Conservation (phyloP, 2,113 vertebrate species). For the Ellobius talpinus region DNA sequence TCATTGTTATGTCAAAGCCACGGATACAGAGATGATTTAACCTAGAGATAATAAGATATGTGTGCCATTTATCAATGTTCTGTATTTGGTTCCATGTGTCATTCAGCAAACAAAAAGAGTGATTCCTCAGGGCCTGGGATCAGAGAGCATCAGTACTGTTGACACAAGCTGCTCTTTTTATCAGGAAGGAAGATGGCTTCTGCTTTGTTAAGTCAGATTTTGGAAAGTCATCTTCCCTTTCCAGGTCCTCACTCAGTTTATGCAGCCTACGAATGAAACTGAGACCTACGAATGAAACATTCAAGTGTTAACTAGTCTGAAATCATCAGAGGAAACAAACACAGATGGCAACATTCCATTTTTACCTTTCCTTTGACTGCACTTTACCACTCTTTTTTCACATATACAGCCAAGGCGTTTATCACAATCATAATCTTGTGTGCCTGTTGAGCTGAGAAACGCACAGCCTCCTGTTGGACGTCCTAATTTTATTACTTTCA, state of each 20-base stretch:
- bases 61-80: neutral
- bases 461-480: rapidly evolving
- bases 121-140: neutral
- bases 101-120: neutral
- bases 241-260: neutral
- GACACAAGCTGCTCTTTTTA: neutral
- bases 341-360: neutral
- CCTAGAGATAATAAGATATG: neutral
- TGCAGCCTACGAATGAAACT: neutral
- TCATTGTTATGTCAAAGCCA: neutral
- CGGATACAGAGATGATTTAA: neutral
- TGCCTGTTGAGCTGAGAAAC: neutral
- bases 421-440: neutral
- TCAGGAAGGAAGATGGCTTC: neutral
- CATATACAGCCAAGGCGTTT: neutral
- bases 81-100: neutral
- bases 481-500: rapidly evolving
- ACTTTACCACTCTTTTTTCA: neutral
- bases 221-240: neutral
- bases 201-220: neutral
- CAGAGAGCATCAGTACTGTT: no score
- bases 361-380: neutral
- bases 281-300: neutral
- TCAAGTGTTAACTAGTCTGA: neutral
- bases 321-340: neutral